Base-by-base conservation (phyloP, 30 jellyfish, hydroid and myxozoan species). In the Hydra vulgaris region DNA sequence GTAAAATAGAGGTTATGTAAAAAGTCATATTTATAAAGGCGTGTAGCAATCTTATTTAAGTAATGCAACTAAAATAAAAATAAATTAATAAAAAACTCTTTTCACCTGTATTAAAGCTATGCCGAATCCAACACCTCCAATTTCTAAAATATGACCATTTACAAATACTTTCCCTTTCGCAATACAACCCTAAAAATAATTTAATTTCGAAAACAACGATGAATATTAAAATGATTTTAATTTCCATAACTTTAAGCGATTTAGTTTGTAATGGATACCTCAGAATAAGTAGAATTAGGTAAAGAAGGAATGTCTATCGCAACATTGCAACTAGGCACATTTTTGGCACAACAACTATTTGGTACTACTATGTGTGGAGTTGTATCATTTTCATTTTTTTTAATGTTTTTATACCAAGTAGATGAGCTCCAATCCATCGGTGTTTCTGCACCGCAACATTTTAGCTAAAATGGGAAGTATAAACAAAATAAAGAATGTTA, bases 101-200 rank as follows among this genome's bases (percentile, higher is more conserved):
- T 66, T 25, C 72, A 85, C 97, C 95, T 92, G 98, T 40, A 92
- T 54, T 71, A 86, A 83, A 53, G 98, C 98, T 40, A 92, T 81
- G 27, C 95, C 94, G 53, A 92, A 79, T 21, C 94, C 96, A 72
- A 80, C 87, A 17, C 94, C 98, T 21, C 96, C 98, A 53, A 92
- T 67, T 23, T 81, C 72, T 25, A 81, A 86, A 77, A 92, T 79
- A 76, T 87, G 94, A 75, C 66, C 79, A 26, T 84, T 92, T 17
- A 92, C 83, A 68, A 78, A 92, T 27, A 69, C 78, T 79, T 87
- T 52, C 77, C 90, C 75, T 15, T 87, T 94, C 7, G 78, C 21
- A 19, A 79, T 76, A 53, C 98, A 92, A 40, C 98, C 98, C 98
- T 90, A 80, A 18, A 25, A 23, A 95, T 95, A 90, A 72, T 90